Evolutionary conservation across 2,113 vertebrate genomes (phyloP).

Genomic region (Mormyrus lacerda): DNA sequence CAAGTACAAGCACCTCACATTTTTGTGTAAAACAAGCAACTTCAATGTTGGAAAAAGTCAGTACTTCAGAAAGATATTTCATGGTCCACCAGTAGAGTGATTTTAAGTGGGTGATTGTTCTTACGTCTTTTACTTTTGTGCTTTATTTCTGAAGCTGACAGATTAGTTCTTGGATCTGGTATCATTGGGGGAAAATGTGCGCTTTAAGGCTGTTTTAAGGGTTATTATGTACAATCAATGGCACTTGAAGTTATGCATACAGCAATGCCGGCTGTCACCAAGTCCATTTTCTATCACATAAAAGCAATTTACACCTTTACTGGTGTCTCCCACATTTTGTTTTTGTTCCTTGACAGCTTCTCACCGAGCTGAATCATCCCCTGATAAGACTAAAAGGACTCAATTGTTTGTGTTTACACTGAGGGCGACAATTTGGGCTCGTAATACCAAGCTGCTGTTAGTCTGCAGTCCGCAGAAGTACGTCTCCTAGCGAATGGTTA

Average conservation of each 20-base stretch:
- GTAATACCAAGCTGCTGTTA: neutral
- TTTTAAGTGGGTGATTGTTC: constrained; percentile 13
- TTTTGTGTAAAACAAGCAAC: constrained; percentile 54
- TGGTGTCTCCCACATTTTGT: neutral
- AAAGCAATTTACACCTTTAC: neutral
- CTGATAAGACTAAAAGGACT: neutral
- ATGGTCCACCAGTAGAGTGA: constrained; percentile 30
- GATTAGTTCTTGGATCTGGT: neutral
- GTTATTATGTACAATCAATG: constrained; percentile 14
- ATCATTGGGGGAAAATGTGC: neutral
- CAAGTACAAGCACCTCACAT: constrained; percentile 37
- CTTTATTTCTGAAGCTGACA: neutral
- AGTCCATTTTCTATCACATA: constrained; percentile 2
- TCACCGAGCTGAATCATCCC: neutral
- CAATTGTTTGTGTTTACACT: neutral
- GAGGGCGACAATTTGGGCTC: neutral
- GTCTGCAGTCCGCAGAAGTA: neutral
- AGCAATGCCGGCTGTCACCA: constrained; percentile 5
- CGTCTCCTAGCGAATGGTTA: neutral
- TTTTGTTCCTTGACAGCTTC: neutral
- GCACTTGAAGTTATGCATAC: neutral
- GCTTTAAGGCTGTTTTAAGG: neutral
- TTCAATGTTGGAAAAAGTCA: constrained; percentile 44
- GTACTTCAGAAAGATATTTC: constrained; percentile 50
- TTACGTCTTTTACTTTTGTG: neutral